Conservation (phyloP, 2,797 vertebrate genomes). For the Micropoecilia bifurca region DNA sequence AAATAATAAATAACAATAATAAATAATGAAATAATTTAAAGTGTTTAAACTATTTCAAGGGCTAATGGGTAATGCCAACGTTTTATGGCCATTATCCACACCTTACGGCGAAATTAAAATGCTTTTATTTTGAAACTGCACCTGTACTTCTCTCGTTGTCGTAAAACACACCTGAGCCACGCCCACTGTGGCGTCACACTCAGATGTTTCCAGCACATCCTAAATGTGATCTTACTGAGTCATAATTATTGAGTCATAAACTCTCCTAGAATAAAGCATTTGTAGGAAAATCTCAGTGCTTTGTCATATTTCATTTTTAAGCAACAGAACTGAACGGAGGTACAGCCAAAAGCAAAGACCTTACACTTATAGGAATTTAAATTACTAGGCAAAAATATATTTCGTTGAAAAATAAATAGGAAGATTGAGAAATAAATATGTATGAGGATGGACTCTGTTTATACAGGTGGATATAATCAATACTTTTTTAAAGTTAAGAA, state of each 20-base stretch:
- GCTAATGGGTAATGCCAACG: no score
- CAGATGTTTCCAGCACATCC: not conserved
- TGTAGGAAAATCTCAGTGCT: not conserved
- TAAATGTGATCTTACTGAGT: not conserved
- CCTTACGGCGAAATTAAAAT: not conserved
- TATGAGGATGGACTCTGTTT: not conserved
- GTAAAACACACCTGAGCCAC: not conserved
- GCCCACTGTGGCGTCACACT: not conserved
- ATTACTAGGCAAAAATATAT: not conserved
- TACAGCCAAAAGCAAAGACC: not conserved
- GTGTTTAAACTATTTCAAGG: not conserved
- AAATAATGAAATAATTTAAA: not conserved
- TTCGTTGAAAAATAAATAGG: no score
- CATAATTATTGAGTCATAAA: not conserved
- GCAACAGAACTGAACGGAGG: not conserved
- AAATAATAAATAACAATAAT: no score
- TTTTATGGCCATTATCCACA: not conserved
- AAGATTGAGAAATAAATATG: not conserved
- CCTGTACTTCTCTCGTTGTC: not conserved
- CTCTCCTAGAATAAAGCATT: not conserved
- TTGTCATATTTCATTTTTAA: not conserved
- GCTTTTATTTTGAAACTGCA: conserved; percentile 44
- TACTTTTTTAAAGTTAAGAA: not conserved
- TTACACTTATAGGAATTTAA: not conserved
- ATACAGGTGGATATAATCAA: not conserved